A percentile compares a stretch with the other conserved stretches of the same genome.
phyloP scores from a whole-genome alignment of 2,797 vertebrate genomes.

The Enteromius thamalakanensis region DNA sequence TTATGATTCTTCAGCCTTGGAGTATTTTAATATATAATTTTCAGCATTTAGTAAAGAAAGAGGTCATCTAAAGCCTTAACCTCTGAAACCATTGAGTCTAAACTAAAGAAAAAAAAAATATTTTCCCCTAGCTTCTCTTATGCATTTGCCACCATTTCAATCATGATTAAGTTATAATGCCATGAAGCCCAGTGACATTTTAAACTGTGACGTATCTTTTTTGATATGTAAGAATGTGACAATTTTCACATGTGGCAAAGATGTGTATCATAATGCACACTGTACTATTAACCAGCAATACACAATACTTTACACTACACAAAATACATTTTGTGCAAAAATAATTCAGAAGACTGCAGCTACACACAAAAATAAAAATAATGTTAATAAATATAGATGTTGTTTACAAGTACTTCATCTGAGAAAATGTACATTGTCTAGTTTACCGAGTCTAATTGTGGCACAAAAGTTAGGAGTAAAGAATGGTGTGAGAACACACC shows the following conservation, averaged over 20 bases:
- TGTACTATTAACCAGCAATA: not conserved
- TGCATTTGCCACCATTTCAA: not conserved
- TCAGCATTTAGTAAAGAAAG: not conserved
- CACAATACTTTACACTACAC: too few relatives aligned
- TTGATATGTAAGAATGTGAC: too few relatives aligned
- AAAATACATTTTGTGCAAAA: not conserved
- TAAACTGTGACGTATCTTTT: not conserved
- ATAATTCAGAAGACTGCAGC: not conserved
- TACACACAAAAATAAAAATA: not conserved
- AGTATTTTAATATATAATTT: not conserved
- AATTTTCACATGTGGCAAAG: too few relatives aligned
- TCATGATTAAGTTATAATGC: not conserved
- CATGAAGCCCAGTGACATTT: not conserved
- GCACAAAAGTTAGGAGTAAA: not conserved
- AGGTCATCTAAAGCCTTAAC: not conserved
- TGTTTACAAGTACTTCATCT: not conserved
- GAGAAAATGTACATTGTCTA: not conserved
- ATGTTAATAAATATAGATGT: not conserved
- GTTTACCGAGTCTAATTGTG: not conserved
- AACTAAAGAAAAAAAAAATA: not conserved
- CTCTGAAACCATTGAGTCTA: not conserved
- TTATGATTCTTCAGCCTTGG: not conserved
- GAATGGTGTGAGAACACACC: conserved; percentile 30
- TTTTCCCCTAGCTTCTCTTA: not conserved
- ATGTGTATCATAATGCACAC: not conserved